Percentiles rank a stretch among this genome's conserved stretches.
Evolutionary conservation across 1,140 invertebrate genomes (phyloP).

Genomic region (Cydia strobilella): DNA sequence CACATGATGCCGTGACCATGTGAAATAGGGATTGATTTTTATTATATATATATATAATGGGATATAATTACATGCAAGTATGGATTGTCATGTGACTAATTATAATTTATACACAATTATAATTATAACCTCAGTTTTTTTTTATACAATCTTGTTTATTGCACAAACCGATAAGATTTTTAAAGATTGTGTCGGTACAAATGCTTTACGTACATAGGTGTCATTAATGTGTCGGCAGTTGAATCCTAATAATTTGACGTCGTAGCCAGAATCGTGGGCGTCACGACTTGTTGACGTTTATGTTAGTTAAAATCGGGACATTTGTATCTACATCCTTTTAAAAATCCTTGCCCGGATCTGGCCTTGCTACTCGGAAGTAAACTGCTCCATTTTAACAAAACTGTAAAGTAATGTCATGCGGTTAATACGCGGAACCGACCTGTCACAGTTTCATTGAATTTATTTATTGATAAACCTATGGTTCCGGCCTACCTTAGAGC

Average conservation of each 20-base stretch:
- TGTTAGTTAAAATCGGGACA: slow-evolving; percentile 24
- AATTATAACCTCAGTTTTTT: neutral
- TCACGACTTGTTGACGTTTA: slow-evolving; percentile 15
- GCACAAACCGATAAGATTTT: neutral
- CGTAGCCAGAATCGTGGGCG: neutral
- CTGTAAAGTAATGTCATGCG: slow-evolving; percentile 31
- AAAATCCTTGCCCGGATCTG: slow-evolving; percentile 31
- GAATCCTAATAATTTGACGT: slow-evolving; percentile 11
- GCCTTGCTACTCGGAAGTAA: slow-evolving; percentile 25
- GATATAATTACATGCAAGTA: no score
- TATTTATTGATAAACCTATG: slow-evolving; percentile 26
- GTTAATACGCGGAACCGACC: slow-evolving; percentile 26
- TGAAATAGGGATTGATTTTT: no score
- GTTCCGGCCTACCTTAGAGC: slow-evolving; percentile 3
- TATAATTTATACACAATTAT: no score
- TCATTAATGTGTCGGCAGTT: neutral
- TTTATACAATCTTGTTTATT: neutral
- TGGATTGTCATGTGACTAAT: no score
- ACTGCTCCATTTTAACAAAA: slow-evolving; percentile 28
- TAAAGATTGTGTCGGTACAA: neutral
- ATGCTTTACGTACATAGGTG: neutral
- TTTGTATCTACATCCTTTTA: slow-evolving; percentile 27
- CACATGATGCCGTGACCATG: no score
- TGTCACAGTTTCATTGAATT: slow-evolving; percentile 30
- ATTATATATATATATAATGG: no score